Conservation (phyloP, 2,797 vertebrate genomes). For the Echeneis naucrates region DNA sequence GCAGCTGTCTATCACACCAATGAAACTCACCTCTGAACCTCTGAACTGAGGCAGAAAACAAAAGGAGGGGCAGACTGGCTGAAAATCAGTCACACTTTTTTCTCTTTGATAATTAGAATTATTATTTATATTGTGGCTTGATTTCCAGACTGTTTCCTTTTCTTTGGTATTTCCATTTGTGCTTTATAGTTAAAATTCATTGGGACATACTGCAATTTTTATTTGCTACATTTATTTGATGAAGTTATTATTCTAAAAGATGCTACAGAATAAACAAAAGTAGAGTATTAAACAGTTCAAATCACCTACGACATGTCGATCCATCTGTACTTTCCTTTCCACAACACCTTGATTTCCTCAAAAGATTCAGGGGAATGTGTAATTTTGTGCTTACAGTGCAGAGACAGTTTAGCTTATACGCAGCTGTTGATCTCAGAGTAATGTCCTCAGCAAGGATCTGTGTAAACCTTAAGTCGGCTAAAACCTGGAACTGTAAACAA, state of each 20-base stretch:
- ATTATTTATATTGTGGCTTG: neutral
- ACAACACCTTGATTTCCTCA: neutral
- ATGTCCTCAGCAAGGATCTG: neutral
- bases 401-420: neutral
- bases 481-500: neutral
- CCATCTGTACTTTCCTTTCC: neutral
- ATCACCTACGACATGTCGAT: neutral
- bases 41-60: conserved; percentile 16
- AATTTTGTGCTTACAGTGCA: too few relatives aligned
- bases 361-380: neutral
- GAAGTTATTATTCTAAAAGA: too few relatives aligned
- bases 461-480: neutral
- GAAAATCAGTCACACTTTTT: neutral
- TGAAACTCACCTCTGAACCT: conserved; percentile 42
- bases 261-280: neutral
- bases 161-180: neutral
- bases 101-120: neutral
- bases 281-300: neutral
- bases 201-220: neutral
- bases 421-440: neutral
- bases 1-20: conserved; percentile 14
- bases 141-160: neutral
- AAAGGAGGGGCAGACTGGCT: neutral
- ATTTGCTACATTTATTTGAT: neutral
- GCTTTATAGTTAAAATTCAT: neutral